Evolutionary conservation across 2,888 invertebrate species (phyloP).

Genomic region (Stenolophus ochropezus): DNA sequence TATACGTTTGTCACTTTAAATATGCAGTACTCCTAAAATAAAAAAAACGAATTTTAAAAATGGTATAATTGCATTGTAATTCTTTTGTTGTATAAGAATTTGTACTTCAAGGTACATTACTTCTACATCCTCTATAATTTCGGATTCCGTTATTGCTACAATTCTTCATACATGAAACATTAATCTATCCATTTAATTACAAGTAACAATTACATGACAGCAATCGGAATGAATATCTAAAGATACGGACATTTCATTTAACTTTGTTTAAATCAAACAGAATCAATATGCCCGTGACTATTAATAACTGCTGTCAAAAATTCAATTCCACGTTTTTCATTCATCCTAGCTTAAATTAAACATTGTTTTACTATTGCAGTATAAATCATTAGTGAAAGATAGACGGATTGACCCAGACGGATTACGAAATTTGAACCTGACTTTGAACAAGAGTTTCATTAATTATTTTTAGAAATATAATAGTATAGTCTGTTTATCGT

Average conservation of each 20-base stretch:
- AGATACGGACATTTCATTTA: background rate
- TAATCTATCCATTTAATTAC: constrained; percentile 32
- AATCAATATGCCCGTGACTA: constrained; percentile 15
- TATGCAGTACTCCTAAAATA: too few species aligned
- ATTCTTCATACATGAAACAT: constrained; percentile 15
- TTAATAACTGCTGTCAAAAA: constrained; percentile 34
- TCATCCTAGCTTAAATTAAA: constrained; percentile 14
- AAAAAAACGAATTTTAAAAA: too few species aligned
- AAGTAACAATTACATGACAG: constrained; percentile 20
- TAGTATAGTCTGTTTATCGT: too few species aligned
- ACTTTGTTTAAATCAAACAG: constrained; percentile 24
- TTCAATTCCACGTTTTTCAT: constrained; percentile 27
- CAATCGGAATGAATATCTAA: constrained; percentile 9
- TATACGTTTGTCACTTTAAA: too few species aligned
- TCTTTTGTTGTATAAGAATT: too few species aligned
- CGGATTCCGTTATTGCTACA: constrained; percentile 15
- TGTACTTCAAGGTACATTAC: too few species aligned
- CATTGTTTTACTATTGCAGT: constrained; percentile 15
- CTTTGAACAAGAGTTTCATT: background rate
- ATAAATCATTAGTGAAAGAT: constrained; percentile 26
- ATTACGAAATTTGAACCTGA: background rate
- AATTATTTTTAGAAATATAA: too few species aligned
- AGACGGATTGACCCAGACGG: background rate
- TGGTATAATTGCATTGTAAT: too few species aligned
- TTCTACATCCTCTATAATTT: too few species aligned